These are phyloP conservation scores for Erebia palarica DNA, from an alignment of 2,888 invertebrate species.

Conservation along the genomic window DNA sequence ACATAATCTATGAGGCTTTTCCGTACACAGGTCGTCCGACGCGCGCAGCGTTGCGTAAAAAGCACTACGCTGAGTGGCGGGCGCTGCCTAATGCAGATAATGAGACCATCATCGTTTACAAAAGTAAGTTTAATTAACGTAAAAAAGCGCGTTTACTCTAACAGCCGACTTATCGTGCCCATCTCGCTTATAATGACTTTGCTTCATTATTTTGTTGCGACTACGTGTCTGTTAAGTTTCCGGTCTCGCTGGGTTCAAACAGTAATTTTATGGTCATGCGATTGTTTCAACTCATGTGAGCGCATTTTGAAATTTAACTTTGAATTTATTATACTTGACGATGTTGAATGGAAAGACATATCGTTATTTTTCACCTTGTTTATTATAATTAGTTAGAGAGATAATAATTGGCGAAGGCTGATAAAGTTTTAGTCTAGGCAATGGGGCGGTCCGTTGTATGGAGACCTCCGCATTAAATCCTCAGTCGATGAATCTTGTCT, in stretches of 20 bases:
- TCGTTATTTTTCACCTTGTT: conserved; percentile 9
- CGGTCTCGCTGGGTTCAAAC: conserved; percentile 65
- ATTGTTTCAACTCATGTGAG: conserved; percentile 29
- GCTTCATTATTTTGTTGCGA: conserved; percentile 78
- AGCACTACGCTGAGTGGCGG: conserved; percentile 47
- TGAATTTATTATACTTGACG: conserved; percentile 24
- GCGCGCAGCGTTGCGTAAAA: conserved; percentile 64
- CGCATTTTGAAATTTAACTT: conserved; percentile 29
- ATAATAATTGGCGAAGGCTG: conserved; percentile 8
- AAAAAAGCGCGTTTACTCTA: conserved; percentile 79
- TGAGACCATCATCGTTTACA: conserved; percentile 77
- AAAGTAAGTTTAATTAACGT: conserved; percentile 81
- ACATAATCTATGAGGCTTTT: conserved; percentile 7
- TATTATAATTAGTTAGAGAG: neutral
- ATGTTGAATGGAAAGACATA: conserved; percentile 16
- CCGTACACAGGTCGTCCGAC: conserved; percentile 14
- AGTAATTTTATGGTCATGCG: conserved; percentile 43
- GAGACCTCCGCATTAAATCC: no score
- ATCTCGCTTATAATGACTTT: conserved; percentile 68
- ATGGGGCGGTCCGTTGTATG: no score
- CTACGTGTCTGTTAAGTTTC: conserved; percentile 68
- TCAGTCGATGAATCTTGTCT: no score
- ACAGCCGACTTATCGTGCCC: conserved; percentile 49
- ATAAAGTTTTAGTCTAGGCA: no score
- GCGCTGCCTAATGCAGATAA: conserved; percentile 66